Base-by-base conservation (phyloP, 2,113 vertebrate species). In the Hippocampus abdominalis region DNA sequence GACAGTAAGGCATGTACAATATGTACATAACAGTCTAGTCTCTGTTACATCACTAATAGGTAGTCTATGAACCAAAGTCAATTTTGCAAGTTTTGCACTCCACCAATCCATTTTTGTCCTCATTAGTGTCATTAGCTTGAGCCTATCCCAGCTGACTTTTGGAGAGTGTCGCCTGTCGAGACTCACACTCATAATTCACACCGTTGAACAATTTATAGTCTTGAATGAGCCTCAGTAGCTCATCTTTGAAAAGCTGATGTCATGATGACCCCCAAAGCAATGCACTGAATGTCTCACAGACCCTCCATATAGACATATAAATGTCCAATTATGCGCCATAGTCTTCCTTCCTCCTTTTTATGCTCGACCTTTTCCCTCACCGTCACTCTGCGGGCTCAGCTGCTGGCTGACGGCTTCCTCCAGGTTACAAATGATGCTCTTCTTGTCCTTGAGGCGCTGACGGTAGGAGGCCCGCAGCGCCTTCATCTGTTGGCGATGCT, bases 361-460 rank as follows among this genome's bases (percentile, higher is more conserved):
- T 42, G 21, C 20, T 12, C 36, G 15, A 0, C 20, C 60, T 10
- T 32, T 23, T 65, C 11, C 40, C 89, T 91, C 84, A 92, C 91
- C 86, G 13, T 89, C 86, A 2, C 80, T 88, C 64, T 76, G 80
- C 27, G 88, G 87, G 77, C 89, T 75, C 39, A 87, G 88, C 32
- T 92, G 92, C 73, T 92, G 92, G 42, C 73, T 73, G 71, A 94
- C 83, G 73, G 90, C 87, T 32, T 91, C 91, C 85, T 94, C 92
- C 83, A 94, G 89, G 81, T 88, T 91, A 77, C 80, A 72, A 61
- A 94, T 94, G 70, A 94, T 80, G 79, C 90, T 88, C 65, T 80
- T 88, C 83, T 94, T 94, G 80, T 94, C 93, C 49, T 77, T 81
- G 69, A 94, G 89, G 36, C 88, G 90, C 78, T 91, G 92, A 57